Percentiles rank a stretch among this genome's conserved stretches.
These are phyloP conservation scores for Musca vetustissima DNA, from an alignment of 1,140 invertebrate genomes.

Conservation along the genomic window DNA sequence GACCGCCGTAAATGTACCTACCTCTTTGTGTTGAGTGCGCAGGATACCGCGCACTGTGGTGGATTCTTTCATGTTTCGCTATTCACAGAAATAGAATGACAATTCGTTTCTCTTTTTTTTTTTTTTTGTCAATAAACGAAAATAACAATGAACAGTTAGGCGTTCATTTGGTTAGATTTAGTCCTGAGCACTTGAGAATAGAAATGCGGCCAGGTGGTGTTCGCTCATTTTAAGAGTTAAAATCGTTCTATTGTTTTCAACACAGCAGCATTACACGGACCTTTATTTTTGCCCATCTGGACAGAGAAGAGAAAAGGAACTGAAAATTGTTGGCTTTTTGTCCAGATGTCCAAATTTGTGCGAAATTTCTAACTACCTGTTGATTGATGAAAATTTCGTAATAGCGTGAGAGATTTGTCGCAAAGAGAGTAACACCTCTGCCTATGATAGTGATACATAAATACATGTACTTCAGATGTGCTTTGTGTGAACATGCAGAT, in stretches of 20 bases:
- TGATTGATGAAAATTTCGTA: too few species aligned
- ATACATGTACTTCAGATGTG: too few species aligned
- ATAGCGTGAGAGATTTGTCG: too few species aligned
- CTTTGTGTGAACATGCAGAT: too few species aligned
- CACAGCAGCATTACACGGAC: background rate
- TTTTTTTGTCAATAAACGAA: background rate
- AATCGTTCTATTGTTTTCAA: background rate
- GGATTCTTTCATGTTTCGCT: slow-evolving; percentile 3
- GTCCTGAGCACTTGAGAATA: background rate
- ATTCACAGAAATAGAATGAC: background rate
- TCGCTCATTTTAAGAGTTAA: slow-evolving; percentile 7
- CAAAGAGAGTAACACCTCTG: too few species aligned
- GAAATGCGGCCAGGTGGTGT: slow-evolving; percentile 1
- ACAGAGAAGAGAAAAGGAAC: background rate
- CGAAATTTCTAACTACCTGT: background rate
- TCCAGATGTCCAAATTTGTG: background rate
- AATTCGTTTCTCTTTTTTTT: too few species aligned
- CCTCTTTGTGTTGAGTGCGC: too few species aligned
- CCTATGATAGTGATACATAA: too few species aligned
- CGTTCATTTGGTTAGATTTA: background rate
- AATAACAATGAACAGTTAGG: slow-evolving; percentile 9
- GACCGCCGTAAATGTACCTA: too few species aligned
- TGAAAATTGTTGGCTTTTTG: background rate
- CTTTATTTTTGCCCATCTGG: slow-evolving; percentile 10
- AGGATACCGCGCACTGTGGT: slow-evolving; percentile 12